Conservation (phyloP, 2,888 invertebrate genomes). For the Caenorhabditis parvicauda region DNA sequence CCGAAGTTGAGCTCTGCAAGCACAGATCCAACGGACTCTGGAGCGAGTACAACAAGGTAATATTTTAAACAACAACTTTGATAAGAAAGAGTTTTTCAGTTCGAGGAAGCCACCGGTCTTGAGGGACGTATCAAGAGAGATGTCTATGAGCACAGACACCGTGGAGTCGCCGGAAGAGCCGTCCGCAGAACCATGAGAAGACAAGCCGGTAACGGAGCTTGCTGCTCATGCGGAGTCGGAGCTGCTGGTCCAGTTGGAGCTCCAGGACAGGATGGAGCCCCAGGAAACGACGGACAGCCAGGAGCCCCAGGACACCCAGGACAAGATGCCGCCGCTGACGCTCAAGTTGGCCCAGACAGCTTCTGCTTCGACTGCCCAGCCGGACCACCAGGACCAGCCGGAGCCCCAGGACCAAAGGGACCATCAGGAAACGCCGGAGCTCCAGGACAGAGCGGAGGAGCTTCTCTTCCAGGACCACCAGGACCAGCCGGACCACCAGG, state of each 20-base stretch:
- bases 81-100: conserved; percentile 14
- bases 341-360: conserved; percentile 22
- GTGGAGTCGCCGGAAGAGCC: conserved; percentile 21
- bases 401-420: conserved; percentile 40
- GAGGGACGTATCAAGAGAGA: conserved; percentile 31
- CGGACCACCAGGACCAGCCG: conserved; percentile 35
- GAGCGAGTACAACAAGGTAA: conserved; percentile 41
- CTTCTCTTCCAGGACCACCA: conserved; percentile 34
- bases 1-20: conserved; percentile 44
- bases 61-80: too few species aligned
- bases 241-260: conserved; percentile 36
- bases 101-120: conserved; percentile 26
- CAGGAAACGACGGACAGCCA: conserved; percentile 45
- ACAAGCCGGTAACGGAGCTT: conserved; percentile 27
- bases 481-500: conserved; percentile 39
- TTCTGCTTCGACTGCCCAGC: conserved; percentile 49
- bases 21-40: conserved; percentile 45
- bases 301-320: conserved; percentile 41
- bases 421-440: conserved; percentile 35
- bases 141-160: conserved; percentile 19
- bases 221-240: conserved; percentile 44
- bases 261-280: conserved; percentile 43
- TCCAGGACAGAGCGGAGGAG: conserved; percentile 36
- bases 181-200: conserved; percentile 19
- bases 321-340: conserved; percentile 36